Evolutionary conservation across 2,113 vertebrate genomes (phyloP), one percentile per base, ranked within the genome.

Genomic region (Bostrychus sinensis): DNA sequence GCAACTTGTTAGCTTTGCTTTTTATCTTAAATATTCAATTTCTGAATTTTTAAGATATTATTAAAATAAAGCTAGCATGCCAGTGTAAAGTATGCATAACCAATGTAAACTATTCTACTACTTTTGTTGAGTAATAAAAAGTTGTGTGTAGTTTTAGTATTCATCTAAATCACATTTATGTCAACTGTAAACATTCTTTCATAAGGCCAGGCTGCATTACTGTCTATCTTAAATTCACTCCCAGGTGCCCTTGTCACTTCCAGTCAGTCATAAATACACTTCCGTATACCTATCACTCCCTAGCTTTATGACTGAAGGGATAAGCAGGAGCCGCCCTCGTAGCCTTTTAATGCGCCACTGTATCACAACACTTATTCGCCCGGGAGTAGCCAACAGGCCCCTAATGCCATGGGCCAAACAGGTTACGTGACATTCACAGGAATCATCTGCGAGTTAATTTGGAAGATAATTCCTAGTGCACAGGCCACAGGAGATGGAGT

Each of bases 381-480:
- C 0, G 59, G 67, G 81, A 77, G 54, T 13, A 37, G 54, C 56
- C 62, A 59, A 67, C 56, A 34, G 71, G 58, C 56, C 63, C 16
- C 70, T 38, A 11, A 1, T 17, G 62, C 83, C 78, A 62, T 4
- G 32, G 62, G 57, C 62, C 22, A 83, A 78, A 80, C 77, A 51
- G 70, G 70, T 83, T 62, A 62, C 19, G 50, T 83, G 83, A 72
- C 79, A 76, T 76, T 80, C 66, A 56, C 60, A 20, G 32, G 57
- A 80, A 72, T 82, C 82, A 83, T 78, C 64, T 32, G 78, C 36
- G 74, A 86, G 69, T 86, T 86, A 17, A 89, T 88, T 86, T 80
- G 57, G 65, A 70, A 76, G 72, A 72, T 86, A 19, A 81, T 85
- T 71, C 72, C 64, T 55, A 5, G 65, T 3, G 32, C 51, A 55